Evolutionary conservation across 2,888 invertebrate species (phyloP).

Genomic region (Cactoblastis cactorum): DNA sequence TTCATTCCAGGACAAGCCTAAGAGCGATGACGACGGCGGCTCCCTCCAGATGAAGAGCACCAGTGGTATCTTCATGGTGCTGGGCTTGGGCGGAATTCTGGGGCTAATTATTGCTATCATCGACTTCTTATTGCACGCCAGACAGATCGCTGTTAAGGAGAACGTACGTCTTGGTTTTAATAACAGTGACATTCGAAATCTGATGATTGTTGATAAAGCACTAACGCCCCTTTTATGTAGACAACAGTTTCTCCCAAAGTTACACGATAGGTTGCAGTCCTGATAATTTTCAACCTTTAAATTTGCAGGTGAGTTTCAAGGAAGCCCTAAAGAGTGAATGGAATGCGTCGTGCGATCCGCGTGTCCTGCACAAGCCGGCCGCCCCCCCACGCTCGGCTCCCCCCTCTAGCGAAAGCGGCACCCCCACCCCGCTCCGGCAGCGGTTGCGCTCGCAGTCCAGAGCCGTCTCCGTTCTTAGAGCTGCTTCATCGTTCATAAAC

Average conservation of each 20-base stretch:
- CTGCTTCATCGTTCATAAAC: slow-evolving; percentile 67
- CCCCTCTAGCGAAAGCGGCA: slow-evolving; percentile 46
- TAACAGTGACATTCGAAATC: no score
- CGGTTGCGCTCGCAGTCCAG: slow-evolving; percentile 60
- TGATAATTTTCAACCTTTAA: not conserved
- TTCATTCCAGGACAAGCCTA: slow-evolving; percentile 13
- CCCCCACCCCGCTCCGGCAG: slow-evolving; percentile 49
- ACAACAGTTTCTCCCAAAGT: no score
- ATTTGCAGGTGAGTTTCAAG: slow-evolving; percentile 50
- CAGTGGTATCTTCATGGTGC: slow-evolving; percentile 94
- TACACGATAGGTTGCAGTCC: no score
- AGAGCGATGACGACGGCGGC: slow-evolving; percentile 62
- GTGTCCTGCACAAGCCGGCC: slow-evolving; percentile 49
- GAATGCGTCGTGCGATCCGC: slow-evolving; percentile 62
- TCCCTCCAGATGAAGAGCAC: slow-evolving; percentile 91
- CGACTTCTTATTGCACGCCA: slow-evolving; percentile 92
- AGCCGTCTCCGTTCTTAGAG: slow-evolving; percentile 63
- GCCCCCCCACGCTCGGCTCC: slow-evolving; percentile 63
- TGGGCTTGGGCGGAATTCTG: slow-evolving; percentile 85
- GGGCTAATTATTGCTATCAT: slow-evolving; percentile 87
- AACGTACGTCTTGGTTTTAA: no score
- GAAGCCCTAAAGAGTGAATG: slow-evolving; percentile 65
- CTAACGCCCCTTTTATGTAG: no score
- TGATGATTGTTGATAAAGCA: no score
- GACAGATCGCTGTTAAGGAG: slow-evolving; percentile 86